Evolutionary conservation across 2,888 invertebrate species (phyloP).

Genomic region (Stratiomys singularior): DNA sequence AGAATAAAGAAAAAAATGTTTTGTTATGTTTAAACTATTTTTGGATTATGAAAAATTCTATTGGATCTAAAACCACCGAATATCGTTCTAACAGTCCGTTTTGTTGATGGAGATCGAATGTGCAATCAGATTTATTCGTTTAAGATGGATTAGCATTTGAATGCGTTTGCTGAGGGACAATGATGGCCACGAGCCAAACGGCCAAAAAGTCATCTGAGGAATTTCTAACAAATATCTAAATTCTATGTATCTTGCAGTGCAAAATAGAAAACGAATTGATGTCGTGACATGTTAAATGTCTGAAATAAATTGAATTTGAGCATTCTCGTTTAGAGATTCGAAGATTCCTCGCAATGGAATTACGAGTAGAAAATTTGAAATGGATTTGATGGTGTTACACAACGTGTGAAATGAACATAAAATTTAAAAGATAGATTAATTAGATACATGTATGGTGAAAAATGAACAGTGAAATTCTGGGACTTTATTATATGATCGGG

Average conservation of each 20-base stretch:
- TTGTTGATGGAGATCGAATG: too few species aligned
- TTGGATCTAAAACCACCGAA: not conserved
- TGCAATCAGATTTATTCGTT: too few species aligned
- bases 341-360: slow-evolving; percentile 15
- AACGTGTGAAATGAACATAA: not conserved
- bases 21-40: slow-evolving; percentile 5
- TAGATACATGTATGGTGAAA: too few species aligned
- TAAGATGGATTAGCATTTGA: not conserved
- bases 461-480: too few species aligned
- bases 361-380: not conserved
- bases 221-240: slow-evolving; percentile 3
- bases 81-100: not conserved
- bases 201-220: not conserved
- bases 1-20: not conserved
- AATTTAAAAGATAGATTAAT: not conserved
- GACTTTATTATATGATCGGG: too few species aligned
- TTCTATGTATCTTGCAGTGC: not conserved
- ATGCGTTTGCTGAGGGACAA: not conserved
- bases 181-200: not conserved
- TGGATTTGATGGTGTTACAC: not conserved
- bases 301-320: slow-evolving; percentile 26
- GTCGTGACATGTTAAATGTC: slow-evolving; percentile 44
- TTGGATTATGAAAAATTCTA: slow-evolving; percentile 27
- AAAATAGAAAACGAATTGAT: slow-evolving; percentile 31
- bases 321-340: not conserved